Conservation (phyloP, 2,797 vertebrate species). For the Coracias cyanogaster region DNA sequence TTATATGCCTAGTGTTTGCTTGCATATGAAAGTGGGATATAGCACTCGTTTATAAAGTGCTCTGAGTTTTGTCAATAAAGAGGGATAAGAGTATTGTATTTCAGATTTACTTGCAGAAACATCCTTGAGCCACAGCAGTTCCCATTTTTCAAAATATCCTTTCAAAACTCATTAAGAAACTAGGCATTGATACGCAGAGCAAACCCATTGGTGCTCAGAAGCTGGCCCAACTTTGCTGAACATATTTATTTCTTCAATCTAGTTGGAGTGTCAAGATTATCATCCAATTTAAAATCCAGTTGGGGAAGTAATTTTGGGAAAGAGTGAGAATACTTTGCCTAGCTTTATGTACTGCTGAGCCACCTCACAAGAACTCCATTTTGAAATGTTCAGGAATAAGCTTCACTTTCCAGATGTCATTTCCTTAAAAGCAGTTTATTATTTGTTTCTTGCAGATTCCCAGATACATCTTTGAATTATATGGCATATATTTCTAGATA, state of each 20-base stretch:
- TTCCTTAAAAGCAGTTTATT: constrained; percentile 42
- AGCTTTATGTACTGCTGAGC: not conserved
- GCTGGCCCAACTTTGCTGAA: not conserved
- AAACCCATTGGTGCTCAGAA: not conserved
- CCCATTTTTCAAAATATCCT: not conserved
- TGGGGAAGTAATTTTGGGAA: constrained; percentile 2
- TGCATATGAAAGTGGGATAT: not conserved
- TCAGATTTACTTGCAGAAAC: not conserved
- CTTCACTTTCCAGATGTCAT: constrained; percentile 5
- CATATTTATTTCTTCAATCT: constrained; percentile 1
- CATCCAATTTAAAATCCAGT: constrained; percentile 15
- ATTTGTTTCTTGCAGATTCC: constrained; percentile 41
- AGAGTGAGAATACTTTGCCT: not conserved
- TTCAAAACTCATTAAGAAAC: not conserved
- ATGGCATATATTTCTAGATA: constrained; percentile 16
- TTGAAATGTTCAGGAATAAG: constrained; percentile 17
- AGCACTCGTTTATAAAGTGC: not conserved
- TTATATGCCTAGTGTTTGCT: not conserved
- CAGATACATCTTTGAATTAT: constrained; percentile 27
- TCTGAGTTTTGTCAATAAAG: not conserved
- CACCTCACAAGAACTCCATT: not conserved
- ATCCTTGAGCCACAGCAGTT: not conserved
- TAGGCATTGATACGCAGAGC: not conserved
- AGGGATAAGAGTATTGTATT: not conserved
- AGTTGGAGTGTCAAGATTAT: not conserved